Conservation (phyloP, 1,140 invertebrate genomes). For the Drosophila serrata region DNA sequence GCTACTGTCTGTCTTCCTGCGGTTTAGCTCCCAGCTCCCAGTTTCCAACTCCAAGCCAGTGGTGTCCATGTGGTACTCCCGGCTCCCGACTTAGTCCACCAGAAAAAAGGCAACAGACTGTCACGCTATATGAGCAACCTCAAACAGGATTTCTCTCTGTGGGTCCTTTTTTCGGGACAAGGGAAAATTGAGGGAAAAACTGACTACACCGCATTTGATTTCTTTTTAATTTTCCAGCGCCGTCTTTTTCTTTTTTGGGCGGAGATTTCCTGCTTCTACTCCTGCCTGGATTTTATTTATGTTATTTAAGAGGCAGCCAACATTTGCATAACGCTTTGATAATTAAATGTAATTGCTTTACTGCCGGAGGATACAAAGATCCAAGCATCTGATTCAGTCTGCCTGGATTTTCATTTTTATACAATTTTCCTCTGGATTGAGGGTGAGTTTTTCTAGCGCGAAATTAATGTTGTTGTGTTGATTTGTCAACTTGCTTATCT, state of each 20-base stretch:
- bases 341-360: conserved; percentile 69
- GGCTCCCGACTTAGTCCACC: neutral
- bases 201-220: conserved; percentile 40
- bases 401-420: neutral
- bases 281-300: conserved; percentile 7
- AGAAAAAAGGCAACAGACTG: conserved; percentile 37
- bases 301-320: conserved; percentile 22
- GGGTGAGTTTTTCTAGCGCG: conserved; percentile 3
- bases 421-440: neutral
- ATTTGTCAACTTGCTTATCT: conserved; percentile 31
- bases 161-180: neutral
- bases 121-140: conserved; percentile 43
- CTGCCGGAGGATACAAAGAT: conserved; percentile 32
- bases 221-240: conserved; percentile 32
- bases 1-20: conserved; percentile 6
- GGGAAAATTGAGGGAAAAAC: neutral
- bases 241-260: neutral
- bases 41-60: conserved; percentile 7
- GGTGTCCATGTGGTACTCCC: conserved; percentile 33
- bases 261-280: neutral
- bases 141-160: conserved; percentile 29
- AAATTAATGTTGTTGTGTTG: conserved; percentile 26
- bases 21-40: conserved; percentile 1
- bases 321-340: conserved; percentile 65
- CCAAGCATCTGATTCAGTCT: conserved; percentile 22